Evolutionary conservation across 2,113 vertebrate species (phyloP).

Genomic region (Ceyx margarethae): DNA sequence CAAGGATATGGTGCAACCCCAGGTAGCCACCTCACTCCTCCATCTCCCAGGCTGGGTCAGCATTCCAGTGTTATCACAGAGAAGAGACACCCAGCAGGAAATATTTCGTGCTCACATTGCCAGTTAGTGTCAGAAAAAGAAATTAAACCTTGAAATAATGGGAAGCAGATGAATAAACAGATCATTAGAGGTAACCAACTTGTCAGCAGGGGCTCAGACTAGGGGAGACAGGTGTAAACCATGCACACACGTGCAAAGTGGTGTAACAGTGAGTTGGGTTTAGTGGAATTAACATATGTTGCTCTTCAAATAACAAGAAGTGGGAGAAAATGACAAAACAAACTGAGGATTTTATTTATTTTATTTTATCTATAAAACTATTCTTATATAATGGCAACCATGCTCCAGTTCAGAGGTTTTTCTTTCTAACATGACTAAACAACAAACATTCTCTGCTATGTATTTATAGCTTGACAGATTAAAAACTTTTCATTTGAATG

Average conservation of each 20-base stretch:
- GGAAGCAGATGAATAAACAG: neutral
- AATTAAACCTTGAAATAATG: neutral
- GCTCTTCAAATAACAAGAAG: neutral
- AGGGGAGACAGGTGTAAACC: neutral
- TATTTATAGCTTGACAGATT: neutral
- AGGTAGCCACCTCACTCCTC: neutral
- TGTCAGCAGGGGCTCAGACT: neutral
- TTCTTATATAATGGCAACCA: neutral
- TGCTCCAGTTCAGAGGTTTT: neutral
- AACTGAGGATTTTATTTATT: neutral
- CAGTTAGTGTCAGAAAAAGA: neutral
- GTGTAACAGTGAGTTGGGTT: neutral
- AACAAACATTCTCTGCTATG: neutral
- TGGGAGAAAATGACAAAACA: neutral
- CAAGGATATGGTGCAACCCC: accelerated
- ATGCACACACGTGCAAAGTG: neutral
- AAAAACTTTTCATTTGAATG: neutral
- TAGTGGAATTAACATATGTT: neutral
- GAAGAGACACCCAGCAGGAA: neutral
- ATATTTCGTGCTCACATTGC: neutral
- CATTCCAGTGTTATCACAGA: neutral
- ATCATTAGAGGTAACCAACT: neutral
- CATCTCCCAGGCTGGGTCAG: neutral
- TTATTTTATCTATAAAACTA: neutral
- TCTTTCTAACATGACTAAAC: neutral